Percentiles rank a stretch among this genome's conserved stretches.
phyloP scores from a whole-genome alignment of 30 jellyfish, hydroid and myxozoan genomes.

The Mastigias papua region DNA sequence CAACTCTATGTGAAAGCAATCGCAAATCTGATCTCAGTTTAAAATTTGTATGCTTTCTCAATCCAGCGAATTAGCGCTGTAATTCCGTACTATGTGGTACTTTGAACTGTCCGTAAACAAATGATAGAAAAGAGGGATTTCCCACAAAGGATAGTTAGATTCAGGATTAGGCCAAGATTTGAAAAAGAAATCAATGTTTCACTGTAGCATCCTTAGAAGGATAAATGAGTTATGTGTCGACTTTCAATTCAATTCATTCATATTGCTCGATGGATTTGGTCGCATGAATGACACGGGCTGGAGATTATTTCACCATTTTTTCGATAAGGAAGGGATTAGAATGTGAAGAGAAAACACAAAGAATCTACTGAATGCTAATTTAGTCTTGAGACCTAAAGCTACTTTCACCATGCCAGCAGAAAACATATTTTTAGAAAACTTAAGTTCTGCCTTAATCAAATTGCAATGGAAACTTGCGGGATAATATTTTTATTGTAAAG shows the following conservation, averaged over 20 bases:
- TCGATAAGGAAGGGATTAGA: background rate
- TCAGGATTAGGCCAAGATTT: background rate
- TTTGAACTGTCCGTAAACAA: background rate
- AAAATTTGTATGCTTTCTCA: background rate
- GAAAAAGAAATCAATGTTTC: background rate
- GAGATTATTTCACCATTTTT: background rate
- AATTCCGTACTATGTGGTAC: background rate
- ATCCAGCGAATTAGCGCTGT: background rate
- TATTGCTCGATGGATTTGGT: background rate
- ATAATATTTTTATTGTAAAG: too few relatives aligned
- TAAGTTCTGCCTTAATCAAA: too few relatives aligned
- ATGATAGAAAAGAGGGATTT: background rate
- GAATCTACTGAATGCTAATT: background rate
- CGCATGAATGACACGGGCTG: constrained; percentile 2
- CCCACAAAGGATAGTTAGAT: background rate
- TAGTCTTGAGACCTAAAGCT: background rate
- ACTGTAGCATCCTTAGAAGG: constrained; percentile 4
- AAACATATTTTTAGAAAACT: too few relatives aligned
- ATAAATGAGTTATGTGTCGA: background rate
- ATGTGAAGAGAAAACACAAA: background rate
- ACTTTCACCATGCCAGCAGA: background rate
- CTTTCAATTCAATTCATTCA: background rate
- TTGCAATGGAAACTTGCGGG: too few relatives aligned
- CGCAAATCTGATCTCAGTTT: background rate
- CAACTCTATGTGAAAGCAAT: background rate